phyloP scores from a whole-genome alignment of 2,797 vertebrate species.

The Choloepus didactylus region DNA sequence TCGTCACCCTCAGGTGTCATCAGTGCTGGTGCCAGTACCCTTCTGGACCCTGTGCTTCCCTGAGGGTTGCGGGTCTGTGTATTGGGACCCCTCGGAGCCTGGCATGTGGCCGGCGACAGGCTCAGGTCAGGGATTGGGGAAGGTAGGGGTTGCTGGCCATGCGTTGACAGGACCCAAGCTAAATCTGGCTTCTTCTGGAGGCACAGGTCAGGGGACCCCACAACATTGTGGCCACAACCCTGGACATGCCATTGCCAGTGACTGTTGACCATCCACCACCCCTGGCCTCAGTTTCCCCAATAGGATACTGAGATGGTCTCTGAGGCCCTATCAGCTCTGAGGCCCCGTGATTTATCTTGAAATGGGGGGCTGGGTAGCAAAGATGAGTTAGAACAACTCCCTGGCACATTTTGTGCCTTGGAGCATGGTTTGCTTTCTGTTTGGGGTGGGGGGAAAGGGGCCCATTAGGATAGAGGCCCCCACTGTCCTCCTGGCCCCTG shows the following conservation, averaged over 20 bases:
- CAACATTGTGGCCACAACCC: not conserved
- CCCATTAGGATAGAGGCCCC: not conserved
- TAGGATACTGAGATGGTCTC: not conserved
- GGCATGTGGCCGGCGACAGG: too few relatives aligned
- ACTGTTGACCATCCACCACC: not conserved
- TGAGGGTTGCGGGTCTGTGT: not conserved
- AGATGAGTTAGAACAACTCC: not conserved
- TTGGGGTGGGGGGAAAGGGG: not conserved
- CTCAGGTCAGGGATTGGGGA: not conserved
- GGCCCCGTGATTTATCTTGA: not conserved
- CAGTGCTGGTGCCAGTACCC: not conserved
- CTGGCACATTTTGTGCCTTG: not conserved
- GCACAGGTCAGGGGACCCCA: not conserved
- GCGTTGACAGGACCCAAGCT: not conserved
- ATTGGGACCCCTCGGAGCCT: not conserved
- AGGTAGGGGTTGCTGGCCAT: rapidly evolving
- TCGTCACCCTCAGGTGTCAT: rapidly evolving
- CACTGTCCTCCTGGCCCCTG: not conserved
- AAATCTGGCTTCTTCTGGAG: not conserved
- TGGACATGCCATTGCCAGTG: not conserved
- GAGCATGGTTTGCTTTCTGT: not conserved
- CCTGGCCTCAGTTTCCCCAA: not conserved
- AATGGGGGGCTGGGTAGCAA: not conserved
- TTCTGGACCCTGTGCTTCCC: not conserved
- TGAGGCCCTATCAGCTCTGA: not conserved